Base-by-base conservation (phyloP, 1,140 invertebrate genomes). In the Temnothorax curvispinosus region DNA sequence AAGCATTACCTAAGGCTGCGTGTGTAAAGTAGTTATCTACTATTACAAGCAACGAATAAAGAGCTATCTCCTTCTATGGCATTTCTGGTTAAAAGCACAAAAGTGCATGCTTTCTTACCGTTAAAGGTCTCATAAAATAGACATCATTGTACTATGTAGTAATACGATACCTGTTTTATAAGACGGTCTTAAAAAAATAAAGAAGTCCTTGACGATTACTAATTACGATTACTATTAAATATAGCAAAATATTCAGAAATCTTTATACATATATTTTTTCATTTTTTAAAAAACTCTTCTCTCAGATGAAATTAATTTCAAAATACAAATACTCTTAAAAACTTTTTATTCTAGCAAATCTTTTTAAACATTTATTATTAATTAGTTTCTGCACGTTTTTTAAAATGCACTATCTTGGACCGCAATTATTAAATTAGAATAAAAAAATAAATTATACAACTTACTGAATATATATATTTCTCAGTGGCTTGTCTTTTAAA, bases 51-150 rank as follows among this genome's bases (percentile, higher is more conserved):
- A 52, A 18, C 4, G 18, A 50, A 78, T 64, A 52, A 8, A 69
- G 21, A 69, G 6, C 5, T 71, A 65, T 50, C 15, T 38, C 8
- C 21, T 71, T 56, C 38, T 35, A 69, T 54, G n/a, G 56, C 35
- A 54, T 44, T 82, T 58, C 2, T 13, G 4, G 27, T 58, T 82
- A 47, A 82, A 58, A 82, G 21, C 15, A 69, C 44, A 58, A 47
- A 52, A 82, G 18, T 60, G 13, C 44, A 50, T 35, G 44, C 32
- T 56, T n/a, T 69, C 13, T 38, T 41, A 15, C 15, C 6, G 1
- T 81, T 71, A 35, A 82, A 9, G 1, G 27, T 60, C 15, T 60
- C 2, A 60, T 74, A 77, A 60, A 82, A 56, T 32, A 13, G 4
- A 58, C 15, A n/a, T 77, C 38, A 18, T 44, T 64, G 8, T n/a